phyloP scores from a whole-genome alignment of 2,888 invertebrate genomes.

The Stenchaetothrips biformis region DNA sequence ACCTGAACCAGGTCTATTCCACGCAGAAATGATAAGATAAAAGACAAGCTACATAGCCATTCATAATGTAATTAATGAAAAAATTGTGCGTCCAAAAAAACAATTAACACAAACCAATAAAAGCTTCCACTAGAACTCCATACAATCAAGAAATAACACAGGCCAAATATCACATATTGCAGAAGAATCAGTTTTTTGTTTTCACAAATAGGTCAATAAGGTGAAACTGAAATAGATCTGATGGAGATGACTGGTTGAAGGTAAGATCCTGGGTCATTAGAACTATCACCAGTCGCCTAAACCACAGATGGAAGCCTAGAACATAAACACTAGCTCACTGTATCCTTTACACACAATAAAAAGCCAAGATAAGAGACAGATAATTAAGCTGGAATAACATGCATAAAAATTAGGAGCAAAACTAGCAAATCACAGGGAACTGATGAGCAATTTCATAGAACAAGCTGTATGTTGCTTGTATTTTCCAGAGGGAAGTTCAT shows the following conservation, averaged over 20 bases:
- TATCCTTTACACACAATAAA: background rate
- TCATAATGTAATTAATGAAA: background rate
- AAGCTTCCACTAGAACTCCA: background rate
- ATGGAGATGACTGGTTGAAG: no score
- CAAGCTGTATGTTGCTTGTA: no score
- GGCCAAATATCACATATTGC: background rate
- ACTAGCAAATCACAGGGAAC: background rate
- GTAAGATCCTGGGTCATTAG: no score
- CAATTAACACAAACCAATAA: background rate
- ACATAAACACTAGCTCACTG: no score
- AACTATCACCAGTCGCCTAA: no score
- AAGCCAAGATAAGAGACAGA: background rate
- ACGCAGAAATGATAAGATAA: background rate
- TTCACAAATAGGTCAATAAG: no score
- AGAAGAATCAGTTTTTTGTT: no score
- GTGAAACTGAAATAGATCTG: no score
- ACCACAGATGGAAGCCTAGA: no score
- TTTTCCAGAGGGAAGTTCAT: no score
- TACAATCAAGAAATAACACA: background rate
- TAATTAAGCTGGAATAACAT: background rate
- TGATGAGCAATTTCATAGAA: background rate
- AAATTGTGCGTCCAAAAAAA: background rate
- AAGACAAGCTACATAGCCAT: background rate
- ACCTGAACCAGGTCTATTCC: background rate
- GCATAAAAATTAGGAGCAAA: background rate